Conservation (phyloP, 2,888 invertebrate genomes). For the Drepanosiphum platanoidis region DNA sequence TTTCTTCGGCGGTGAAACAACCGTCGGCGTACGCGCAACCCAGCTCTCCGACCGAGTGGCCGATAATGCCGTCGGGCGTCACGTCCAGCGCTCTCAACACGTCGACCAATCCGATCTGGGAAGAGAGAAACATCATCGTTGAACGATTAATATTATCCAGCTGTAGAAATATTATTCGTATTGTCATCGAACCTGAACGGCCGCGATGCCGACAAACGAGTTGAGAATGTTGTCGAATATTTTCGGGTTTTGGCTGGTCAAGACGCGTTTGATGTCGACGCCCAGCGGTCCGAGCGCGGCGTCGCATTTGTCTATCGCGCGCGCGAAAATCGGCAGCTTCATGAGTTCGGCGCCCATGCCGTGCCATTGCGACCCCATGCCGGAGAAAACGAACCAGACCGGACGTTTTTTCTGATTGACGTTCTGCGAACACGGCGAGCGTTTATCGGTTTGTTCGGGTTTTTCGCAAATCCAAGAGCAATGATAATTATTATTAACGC, state of each 20-base stretch:
- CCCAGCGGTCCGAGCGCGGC: slow-evolving; percentile 72
- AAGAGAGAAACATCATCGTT: background rate
- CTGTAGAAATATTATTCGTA: accelerated
- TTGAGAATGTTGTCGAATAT: slow-evolving; percentile 76
- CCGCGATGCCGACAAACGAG: slow-evolving; percentile 80
- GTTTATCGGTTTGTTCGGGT: background rate
- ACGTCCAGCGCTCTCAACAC: slow-evolving; percentile 73
- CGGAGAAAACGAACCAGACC: slow-evolving; percentile 77
- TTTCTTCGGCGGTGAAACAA: slow-evolving; percentile 72
- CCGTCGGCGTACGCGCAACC: slow-evolving; percentile 76
- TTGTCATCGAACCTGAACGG: slow-evolving; percentile 70
- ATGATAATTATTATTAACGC: background rate
- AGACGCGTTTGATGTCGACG: slow-evolving; percentile 73
- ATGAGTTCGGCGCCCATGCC: slow-evolving; percentile 77
- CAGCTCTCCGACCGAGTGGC: slow-evolving; percentile 75
- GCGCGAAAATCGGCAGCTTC: slow-evolving; percentile 74
- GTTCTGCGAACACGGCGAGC: background rate
- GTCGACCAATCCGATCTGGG: slow-evolving; percentile 74
- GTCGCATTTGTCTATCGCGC: slow-evolving; percentile 73
- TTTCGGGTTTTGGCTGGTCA: slow-evolving; percentile 72
- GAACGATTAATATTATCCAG: no score
- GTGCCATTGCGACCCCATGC: slow-evolving; percentile 81
- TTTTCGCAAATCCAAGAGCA: no score
- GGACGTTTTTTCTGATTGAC: slow-evolving; percentile 66
- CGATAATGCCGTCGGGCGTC: slow-evolving; percentile 79